These are phyloP conservation scores for Nomada ruficornis DNA, from an alignment of 2,888 invertebrate species.

Conservation along the genomic window DNA sequence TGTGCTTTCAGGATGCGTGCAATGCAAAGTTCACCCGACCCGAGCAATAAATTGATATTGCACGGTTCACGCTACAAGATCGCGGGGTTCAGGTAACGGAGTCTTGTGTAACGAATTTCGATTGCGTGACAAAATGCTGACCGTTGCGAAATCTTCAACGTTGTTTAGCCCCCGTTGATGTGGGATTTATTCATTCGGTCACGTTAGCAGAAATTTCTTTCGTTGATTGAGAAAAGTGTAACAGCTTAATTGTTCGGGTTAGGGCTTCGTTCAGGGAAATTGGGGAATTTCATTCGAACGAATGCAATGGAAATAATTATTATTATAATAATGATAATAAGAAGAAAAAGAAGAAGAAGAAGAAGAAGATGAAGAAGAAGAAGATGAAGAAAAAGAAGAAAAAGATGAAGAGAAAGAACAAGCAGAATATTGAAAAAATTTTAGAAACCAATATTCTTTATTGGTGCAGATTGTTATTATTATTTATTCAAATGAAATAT, in stretches of 20 bases:
- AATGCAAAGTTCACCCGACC: conserved; percentile 21
- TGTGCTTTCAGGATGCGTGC: conserved; percentile 32
- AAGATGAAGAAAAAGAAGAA: too few species aligned
- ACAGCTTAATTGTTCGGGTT: background rate
- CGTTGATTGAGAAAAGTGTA: background rate
- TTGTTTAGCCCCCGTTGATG: background rate
- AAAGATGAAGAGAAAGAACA: too few species aligned
- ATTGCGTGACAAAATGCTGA: background rate
- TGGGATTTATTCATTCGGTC: background rate
- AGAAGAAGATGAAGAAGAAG: too few species aligned
- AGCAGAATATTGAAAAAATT: too few species aligned
- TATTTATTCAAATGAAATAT: too few species aligned
- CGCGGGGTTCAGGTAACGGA: conserved; percentile 11
- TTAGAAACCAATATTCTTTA: too few species aligned
- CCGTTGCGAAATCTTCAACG: background rate
- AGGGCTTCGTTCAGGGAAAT: too few species aligned
- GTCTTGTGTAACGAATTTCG: conserved; percentile 26
- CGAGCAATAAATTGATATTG: conserved; percentile 45
- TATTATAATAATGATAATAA: too few species aligned
- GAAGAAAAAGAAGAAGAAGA: too few species aligned
- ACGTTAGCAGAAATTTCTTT: background rate
- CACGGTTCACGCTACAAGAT: conserved; percentile 28
- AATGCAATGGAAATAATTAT: too few species aligned
- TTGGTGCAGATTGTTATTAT: too few species aligned
- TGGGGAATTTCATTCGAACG: too few species aligned